A percentile compares a stretch with the other conserved stretches of the same genome.
Evolutionary conservation across 1,140 invertebrate genomes (phyloP).

Genomic region (Thrips palmi): DNA sequence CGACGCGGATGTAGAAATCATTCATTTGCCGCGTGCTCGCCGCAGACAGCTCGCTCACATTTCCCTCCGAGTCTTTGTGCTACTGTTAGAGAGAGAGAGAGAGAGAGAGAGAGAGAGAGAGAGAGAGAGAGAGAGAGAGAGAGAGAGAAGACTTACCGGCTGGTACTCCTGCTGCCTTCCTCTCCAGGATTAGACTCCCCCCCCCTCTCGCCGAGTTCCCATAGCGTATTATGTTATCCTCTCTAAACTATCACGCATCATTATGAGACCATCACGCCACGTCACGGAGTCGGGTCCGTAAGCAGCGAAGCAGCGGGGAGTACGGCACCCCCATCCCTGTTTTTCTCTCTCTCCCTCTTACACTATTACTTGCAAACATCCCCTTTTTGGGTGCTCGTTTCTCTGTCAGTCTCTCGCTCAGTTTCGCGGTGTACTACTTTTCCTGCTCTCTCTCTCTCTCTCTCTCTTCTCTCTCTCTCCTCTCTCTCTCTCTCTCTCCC

Average conservation of each 20-base stretch:
- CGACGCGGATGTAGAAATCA: neutral
- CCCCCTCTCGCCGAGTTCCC: neutral
- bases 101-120: neutral
- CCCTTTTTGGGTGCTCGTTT: neutral
- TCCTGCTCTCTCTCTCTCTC: constrained; percentile 1
- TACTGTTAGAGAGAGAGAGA: neutral
- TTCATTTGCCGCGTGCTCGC: neutral
- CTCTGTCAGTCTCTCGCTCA: neutral
- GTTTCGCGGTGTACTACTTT: neutral
- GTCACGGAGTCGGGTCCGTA: neutral
- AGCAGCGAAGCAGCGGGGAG: neutral
- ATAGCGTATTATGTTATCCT: neutral
- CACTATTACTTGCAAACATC: neutral
- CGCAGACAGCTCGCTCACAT: neutral
- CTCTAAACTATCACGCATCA: neutral
- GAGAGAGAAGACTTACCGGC: constrained; percentile 2
- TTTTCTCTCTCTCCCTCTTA: constrained; percentile 1
- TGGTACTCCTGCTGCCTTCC: neutral
- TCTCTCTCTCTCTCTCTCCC: constrained; percentile 2
- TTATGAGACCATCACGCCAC: neutral
- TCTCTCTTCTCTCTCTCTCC: neutral
- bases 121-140: neutral
- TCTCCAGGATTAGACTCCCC: neutral
- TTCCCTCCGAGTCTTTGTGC: neutral
- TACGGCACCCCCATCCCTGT: neutral